These are phyloP conservation scores for Nemopilema nomurai DNA, from an alignment of 30 jellyfish, hydroid and myxozoan species.

Conservation along the genomic window DNA sequence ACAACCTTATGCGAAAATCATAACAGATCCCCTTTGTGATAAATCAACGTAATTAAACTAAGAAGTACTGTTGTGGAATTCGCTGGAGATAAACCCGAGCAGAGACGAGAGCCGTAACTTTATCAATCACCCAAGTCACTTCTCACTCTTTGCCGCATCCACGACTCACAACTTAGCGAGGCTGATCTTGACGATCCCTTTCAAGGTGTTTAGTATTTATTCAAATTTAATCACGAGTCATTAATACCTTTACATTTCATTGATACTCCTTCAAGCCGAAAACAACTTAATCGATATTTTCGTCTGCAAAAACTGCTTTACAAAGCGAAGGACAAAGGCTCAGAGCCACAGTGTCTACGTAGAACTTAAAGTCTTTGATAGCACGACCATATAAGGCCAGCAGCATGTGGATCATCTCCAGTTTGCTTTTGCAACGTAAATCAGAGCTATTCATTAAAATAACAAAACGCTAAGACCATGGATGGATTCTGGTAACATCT, in stretches of 20 bases:
- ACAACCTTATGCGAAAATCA: slow-evolving; percentile 8
- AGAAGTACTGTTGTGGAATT: slow-evolving; percentile 38
- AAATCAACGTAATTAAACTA: slow-evolving; percentile 42
- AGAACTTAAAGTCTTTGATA: slow-evolving; percentile 32
- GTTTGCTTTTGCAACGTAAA: slow-evolving; percentile 58
- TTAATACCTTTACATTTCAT: slow-evolving; percentile 32
- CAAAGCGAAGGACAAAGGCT: slow-evolving; percentile 20
- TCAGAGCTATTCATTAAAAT: slow-evolving; percentile 30
- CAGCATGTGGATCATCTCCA: slow-evolving; percentile 27
- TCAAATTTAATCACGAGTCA: slow-evolving; percentile 55
- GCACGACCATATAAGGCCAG: slow-evolving; percentile 52
- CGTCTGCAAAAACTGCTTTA: slow-evolving; percentile 51
- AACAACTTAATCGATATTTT: slow-evolving; percentile 67
- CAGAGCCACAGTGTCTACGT: slow-evolving; percentile 47
- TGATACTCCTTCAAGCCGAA: slow-evolving; percentile 74
- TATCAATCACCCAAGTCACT: slow-evolving; percentile 49
- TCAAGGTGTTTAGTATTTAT: slow-evolving; percentile 63
- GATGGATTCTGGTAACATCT: slow-evolving; percentile 34
- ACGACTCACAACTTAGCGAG: slow-evolving; percentile 25
- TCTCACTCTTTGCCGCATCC: slow-evolving; percentile 42
- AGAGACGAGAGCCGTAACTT: slow-evolving; percentile 42
- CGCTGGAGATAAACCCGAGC: slow-evolving; percentile 22
- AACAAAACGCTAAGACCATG: slow-evolving; percentile 22
- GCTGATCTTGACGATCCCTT: slow-evolving; percentile 46
- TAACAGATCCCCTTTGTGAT: slow-evolving; percentile 31